phyloP scores from a whole-genome alignment of 2,113 vertebrate genomes.

The Ahaetulla prasina region DNA sequence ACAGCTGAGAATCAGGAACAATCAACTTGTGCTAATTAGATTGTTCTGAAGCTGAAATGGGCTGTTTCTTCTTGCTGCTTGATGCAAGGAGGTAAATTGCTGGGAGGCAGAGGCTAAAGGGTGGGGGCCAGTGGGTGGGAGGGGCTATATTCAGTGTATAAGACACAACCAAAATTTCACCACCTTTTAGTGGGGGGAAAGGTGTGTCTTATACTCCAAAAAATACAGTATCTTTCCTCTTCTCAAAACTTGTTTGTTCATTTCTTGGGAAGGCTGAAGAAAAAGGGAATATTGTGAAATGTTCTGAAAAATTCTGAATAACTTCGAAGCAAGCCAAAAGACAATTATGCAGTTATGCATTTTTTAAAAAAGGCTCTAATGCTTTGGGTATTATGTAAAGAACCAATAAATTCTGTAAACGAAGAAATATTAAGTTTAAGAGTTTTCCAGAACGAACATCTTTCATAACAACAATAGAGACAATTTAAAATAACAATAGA shows the following conservation, averaged over 20 bases:
- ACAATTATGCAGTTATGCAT: not conserved
- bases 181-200: too few species aligned
- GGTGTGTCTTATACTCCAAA: too few species aligned
- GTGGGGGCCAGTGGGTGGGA: too few species aligned
- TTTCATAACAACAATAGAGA: not conserved
- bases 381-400: not conserved
- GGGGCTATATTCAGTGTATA: too few species aligned
- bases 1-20: too few species aligned
- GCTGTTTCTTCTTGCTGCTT: too few species aligned
- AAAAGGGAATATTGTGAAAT: not conserved
- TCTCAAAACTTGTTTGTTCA: not conserved
- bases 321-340: not conserved
- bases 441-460: constrained; percentile 5
- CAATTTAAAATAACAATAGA: not conserved
- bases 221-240: too few species aligned
- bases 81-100: too few species aligned
- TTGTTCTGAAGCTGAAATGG: too few species aligned
- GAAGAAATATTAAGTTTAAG: not conserved
- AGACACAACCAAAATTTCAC: too few species aligned
- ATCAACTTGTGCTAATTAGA: too few species aligned
- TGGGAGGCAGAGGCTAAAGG: too few species aligned
- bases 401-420: not conserved
- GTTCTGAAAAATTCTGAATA: not conserved
- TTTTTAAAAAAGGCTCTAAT: not conserved
- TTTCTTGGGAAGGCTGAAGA: not conserved